Evolutionary conservation across 2,113 vertebrate genomes (phyloP).

Genomic region (Felis chaus): DNA sequence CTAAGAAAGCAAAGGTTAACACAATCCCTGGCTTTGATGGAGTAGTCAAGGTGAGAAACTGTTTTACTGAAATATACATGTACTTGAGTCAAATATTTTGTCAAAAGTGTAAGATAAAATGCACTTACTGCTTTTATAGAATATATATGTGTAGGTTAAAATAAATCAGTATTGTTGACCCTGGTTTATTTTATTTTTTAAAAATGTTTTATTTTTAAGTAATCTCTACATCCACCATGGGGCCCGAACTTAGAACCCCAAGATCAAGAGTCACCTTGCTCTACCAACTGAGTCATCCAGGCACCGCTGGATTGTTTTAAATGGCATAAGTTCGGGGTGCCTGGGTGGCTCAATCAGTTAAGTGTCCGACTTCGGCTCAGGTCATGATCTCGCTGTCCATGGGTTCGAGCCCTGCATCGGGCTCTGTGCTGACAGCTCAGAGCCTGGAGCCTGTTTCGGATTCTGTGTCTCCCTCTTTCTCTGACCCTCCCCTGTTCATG

Average conservation of each 20-base stretch:
- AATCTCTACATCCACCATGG: not conserved
- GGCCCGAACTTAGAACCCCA: not conserved
- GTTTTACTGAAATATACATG: constrained; percentile 62
- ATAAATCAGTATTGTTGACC: not conserved
- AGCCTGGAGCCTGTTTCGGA: too few relatives aligned
- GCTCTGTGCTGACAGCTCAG: too few relatives aligned
- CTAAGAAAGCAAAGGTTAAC: constrained; percentile 97
- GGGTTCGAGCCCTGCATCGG: too few relatives aligned
- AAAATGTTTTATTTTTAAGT: not conserved
- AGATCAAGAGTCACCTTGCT: not conserved
- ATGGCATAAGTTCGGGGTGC: too few relatives aligned
- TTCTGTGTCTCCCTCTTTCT: too few relatives aligned
- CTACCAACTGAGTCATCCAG: not conserved
- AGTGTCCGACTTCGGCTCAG: too few relatives aligned
- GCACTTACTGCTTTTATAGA: constrained; percentile 39
- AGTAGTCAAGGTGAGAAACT: constrained; percentile 93
- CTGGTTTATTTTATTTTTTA: not conserved
- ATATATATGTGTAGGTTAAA: not conserved
- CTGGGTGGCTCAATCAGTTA: too few relatives aligned
- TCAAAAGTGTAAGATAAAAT: constrained; percentile 52
- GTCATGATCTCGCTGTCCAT: too few relatives aligned
- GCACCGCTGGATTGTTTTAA: not conserved
- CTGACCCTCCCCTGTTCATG: too few relatives aligned
- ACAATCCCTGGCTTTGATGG: constrained; percentile 98
- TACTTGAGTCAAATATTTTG: constrained; percentile 45